A percentile compares a stretch with the other conserved stretches of the same genome.
These are phyloP conservation scores for Drosophila quadrilineata DNA, from an alignment of 1,140 invertebrate genomes.

Conservation along the genomic window DNA sequence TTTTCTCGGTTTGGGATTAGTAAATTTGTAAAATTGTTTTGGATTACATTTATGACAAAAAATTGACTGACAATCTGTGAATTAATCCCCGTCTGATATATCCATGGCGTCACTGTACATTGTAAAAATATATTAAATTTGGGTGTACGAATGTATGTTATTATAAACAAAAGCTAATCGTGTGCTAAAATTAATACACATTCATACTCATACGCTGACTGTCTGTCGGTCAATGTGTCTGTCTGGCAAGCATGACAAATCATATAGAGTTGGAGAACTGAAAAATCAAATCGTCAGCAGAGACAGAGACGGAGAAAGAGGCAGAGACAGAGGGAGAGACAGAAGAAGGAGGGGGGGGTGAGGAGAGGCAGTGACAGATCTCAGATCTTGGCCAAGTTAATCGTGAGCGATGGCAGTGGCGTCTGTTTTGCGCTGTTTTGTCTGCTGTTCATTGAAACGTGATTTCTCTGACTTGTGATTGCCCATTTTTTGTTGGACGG, in stretches of 20 bases:
- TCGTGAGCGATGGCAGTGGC: constrained; percentile 61
- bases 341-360: too few relatives aligned
- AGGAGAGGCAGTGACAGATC: too few relatives aligned
- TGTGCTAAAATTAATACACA: constrained; percentile 65
- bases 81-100: constrained; percentile 28
- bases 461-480: constrained; percentile 54
- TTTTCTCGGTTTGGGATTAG: constrained; percentile 5
- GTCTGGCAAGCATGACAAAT: constrained; percentile 76
- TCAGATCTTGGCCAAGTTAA: constrained; percentile 35
- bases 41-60: constrained; percentile 27
- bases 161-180: constrained; percentile 54
- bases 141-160: constrained; percentile 4
- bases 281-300: constrained; percentile 45
- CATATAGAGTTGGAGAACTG: constrained; percentile 52
- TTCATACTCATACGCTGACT: constrained; percentile 4
- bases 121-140: not conserved
- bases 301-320: too few relatives aligned
- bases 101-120: constrained; percentile 17
- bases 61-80: constrained; percentile 27
- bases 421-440: constrained; percentile 23
- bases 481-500: constrained; percentile 23
- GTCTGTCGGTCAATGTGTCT: constrained; percentile 43
- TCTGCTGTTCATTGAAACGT: constrained; percentile 57
- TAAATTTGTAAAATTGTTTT: constrained; percentile 15
- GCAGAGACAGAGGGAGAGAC: too few relatives aligned